A percentile compares a stretch with the other conserved stretches of the same genome.
Conservation (phyloP, 2,888 invertebrate species). For the Hirtodrosophila confusa region DNA sequence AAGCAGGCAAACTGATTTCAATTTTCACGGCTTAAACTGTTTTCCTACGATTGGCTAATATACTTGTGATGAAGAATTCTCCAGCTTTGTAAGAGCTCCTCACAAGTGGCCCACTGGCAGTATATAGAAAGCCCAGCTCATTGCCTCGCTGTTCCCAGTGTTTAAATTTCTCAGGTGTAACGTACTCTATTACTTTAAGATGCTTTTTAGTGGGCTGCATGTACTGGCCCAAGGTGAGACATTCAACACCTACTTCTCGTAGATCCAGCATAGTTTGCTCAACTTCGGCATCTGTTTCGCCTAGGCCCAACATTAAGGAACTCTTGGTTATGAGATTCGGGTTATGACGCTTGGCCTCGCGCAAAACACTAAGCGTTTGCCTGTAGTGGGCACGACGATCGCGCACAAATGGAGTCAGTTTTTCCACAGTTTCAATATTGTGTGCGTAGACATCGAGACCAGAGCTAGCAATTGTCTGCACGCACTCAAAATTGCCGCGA, state of each 20-base stretch:
- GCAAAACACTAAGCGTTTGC: constrained; percentile 93
- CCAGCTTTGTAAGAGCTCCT: constrained; percentile 99
- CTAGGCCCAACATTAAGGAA: constrained; percentile 98
- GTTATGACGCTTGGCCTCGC: constrained; percentile 92
- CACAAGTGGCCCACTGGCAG: constrained; percentile 98
- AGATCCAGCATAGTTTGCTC: constrained; percentile 94
- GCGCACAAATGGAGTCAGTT: constrained; percentile 94
- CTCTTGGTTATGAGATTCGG: constrained; percentile 96
- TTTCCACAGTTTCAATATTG: constrained; percentile 98
- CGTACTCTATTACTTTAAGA: constrained; percentile 96
- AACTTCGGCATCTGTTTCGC: constrained; percentile 94
- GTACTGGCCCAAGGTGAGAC: constrained; percentile 98
- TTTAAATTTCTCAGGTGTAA: constrained; percentile 96
- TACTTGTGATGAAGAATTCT: constrained; percentile 94
- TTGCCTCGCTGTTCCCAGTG: constrained; percentile 93
- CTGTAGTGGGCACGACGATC: constrained; percentile 96
- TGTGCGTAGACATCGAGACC: constrained; percentile 99
- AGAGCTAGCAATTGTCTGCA: constrained; percentile 90
- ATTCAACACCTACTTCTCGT: constrained; percentile 93
- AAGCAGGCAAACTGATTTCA: constrained; percentile 1
- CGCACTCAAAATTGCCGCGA: constrained; percentile 90
- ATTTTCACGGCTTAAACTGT: constrained; percentile 7
- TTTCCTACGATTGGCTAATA: constrained; percentile 87
- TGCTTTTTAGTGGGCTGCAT: constrained; percentile 99
- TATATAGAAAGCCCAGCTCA: constrained; percentile 96